Base-by-base conservation (phyloP, 1,140 invertebrate species). In the Elymnias hypermnestra region DNA sequence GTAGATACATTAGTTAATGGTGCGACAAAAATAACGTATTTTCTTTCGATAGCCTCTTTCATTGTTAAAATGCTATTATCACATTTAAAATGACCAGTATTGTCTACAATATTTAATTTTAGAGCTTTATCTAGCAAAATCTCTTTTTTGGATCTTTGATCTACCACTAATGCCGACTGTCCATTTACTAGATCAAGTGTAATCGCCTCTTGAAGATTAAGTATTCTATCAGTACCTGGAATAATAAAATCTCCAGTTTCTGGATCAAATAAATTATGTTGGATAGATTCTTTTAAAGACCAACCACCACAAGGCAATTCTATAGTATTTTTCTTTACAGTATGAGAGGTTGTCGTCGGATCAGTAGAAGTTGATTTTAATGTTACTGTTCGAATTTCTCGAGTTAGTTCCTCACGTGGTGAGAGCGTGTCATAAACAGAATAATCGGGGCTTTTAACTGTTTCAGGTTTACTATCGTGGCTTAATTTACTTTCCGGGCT, bases 161-260 rank as follows among this genome's bases (percentile, higher is more conserved):
- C 94, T 44, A 95, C 81, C 5, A 96, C 94, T 14, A 90, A 69
- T 14, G 93, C 94, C 1, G 95, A 96, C 41, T 91, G 86, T 2
- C 93, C 90, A 79, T 97, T 92, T 26, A 98, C 94, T 6, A 98
- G 92, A 64, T 94, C 91, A 33, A 95, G 86, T 58, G 92, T 91
- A 18, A 98, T 86, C 60, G 96, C 97, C 79, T 97, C 95, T 78
- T 95, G 90, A 57, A 99, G 93, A 45, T 94, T 93, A 2, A 97
- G 90, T 17, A 94, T 82, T 62, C 94, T 89, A 72, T 96, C 94
- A 1, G 94, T 95, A 18, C 93, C 93, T 22, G 95, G 95, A 60
- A 98, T 94, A 37, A 92, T 92, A 67, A 98, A 96, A 1, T 95
- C 86, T 1, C 96, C 95, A 3, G 90, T 92, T 1, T 90, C 87